phyloP scores from a whole-genome alignment of 2,888 invertebrate genomes.

The Limnephilus lunatus region DNA sequence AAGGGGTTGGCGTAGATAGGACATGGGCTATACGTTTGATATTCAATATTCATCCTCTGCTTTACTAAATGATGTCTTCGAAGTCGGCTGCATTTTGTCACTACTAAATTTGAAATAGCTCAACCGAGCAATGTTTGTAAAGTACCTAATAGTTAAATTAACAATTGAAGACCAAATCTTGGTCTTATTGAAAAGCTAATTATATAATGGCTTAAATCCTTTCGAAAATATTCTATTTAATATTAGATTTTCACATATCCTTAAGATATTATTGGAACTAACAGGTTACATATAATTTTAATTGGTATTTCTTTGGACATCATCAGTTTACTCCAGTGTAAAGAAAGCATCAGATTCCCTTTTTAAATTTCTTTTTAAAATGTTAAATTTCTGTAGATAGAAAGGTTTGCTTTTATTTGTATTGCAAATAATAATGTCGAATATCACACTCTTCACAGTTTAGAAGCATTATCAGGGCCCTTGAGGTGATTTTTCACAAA shows the following conservation, averaged over 20 bases:
- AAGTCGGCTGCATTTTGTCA: background rate
- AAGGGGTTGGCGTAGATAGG: no score
- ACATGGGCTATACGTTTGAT: no score
- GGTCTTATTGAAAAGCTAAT: background rate
- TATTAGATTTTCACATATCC: background rate
- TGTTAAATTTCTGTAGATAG: background rate
- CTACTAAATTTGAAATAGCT: background rate
- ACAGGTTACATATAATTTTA: background rate
- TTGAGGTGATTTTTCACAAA: no score
- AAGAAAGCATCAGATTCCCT: no score
- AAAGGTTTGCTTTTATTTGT: background rate
- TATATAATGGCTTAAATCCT: background rate
- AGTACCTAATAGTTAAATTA: background rate
- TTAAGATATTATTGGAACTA: background rate
- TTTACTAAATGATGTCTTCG: background rate
- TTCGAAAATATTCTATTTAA: background rate
- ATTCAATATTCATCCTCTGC: no score
- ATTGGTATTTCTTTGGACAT: background rate
- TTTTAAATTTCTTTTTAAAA: background rate
- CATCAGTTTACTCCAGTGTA: background rate
- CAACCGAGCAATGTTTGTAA: background rate
- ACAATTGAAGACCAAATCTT: background rate
- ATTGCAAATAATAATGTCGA: background rate
- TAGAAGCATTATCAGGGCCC: background rate
- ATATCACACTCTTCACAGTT: background rate